Evolutionary conservation across 2,797 vertebrate species (phyloP).

Genomic region (Rhinoraja longicauda): DNA sequence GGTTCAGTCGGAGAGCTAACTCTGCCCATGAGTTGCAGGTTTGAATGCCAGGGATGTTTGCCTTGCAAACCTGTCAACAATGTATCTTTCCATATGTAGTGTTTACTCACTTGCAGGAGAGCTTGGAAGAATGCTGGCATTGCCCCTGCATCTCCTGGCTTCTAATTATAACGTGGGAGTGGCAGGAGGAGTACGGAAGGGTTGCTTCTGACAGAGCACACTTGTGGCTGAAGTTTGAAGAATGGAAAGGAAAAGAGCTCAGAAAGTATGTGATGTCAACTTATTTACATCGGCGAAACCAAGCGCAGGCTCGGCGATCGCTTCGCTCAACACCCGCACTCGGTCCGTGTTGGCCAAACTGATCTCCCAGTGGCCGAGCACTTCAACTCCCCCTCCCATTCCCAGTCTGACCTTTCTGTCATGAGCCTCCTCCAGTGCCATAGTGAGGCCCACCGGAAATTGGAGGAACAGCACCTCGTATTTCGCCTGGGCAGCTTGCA

Average conservation of each 20-base stretch:
- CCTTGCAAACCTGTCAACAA: conserved; percentile 14
- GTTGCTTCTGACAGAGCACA: neutral
- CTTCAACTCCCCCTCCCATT: too few species aligned
- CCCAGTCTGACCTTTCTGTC: too few species aligned
- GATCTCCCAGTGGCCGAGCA: too few species aligned
- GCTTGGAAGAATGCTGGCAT: neutral
- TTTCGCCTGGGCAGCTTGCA: too few species aligned
- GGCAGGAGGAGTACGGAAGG: neutral
- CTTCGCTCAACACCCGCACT: too few species aligned
- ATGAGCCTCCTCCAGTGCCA: too few species aligned
- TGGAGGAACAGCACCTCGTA: too few species aligned
- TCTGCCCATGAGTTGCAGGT: neutral
- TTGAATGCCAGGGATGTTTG: neutral
- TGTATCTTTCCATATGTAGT: conserved; percentile 23
- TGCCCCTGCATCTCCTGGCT: neutral
- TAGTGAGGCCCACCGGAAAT: too few species aligned
- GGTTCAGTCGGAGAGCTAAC: neutral
- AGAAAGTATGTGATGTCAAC: too few species aligned
- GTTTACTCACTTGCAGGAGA: conserved; percentile 23
- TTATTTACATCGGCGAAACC: too few species aligned
- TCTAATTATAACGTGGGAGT: neutral
- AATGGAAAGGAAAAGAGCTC: neutral
- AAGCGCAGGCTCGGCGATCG: too few species aligned
- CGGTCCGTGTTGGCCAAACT: too few species aligned
- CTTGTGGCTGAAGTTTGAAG: neutral